A percentile compares a stretch with the other conserved stretches of the same genome.
Conservation (phyloP, 1,140 invertebrate genomes). For the Drosophila lini region DNA sequence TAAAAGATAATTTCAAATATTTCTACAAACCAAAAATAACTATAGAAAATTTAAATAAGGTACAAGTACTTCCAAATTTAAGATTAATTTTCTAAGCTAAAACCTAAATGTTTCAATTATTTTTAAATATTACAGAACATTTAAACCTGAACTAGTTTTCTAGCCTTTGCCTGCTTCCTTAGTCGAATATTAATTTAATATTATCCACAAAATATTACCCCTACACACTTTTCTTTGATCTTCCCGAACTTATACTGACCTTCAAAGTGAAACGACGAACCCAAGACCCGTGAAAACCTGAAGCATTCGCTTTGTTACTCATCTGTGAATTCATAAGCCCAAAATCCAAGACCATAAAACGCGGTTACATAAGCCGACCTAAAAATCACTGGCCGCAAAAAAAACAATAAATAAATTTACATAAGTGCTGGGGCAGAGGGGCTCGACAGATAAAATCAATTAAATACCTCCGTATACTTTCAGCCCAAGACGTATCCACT, state of each 20-base stretch:
- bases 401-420: slow-evolving; percentile 14
- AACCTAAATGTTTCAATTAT: no score
- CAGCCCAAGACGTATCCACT: slow-evolving; percentile 62
- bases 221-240: not conserved
- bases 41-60: no score
- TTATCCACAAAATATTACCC: no score
- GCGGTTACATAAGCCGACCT: slow-evolving; percentile 22
- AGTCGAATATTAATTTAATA: not conserved
- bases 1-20: no score
- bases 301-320: slow-evolving; percentile 34
- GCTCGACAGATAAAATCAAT: slow-evolving; percentile 14
- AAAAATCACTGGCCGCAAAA: slow-evolving; percentile 5
- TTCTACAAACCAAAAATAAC: no score
- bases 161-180: no score
- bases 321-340: slow-evolving; percentile 9
- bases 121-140: no score
- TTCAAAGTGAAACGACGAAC: slow-evolving; percentile 38
- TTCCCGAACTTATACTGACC: slow-evolving; percentile 24
- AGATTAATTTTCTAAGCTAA: no score
- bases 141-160: no score
- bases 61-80: no score
- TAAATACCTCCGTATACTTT: slow-evolving; percentile 22
- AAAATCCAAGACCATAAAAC: slow-evolving; percentile 27
- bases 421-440: slow-evolving; percentile 42
- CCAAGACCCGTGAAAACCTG: not conserved